Evolutionary conservation across 2,797 vertebrate genomes (phyloP).

Genomic region (Megalops cyprinoides): DNA sequence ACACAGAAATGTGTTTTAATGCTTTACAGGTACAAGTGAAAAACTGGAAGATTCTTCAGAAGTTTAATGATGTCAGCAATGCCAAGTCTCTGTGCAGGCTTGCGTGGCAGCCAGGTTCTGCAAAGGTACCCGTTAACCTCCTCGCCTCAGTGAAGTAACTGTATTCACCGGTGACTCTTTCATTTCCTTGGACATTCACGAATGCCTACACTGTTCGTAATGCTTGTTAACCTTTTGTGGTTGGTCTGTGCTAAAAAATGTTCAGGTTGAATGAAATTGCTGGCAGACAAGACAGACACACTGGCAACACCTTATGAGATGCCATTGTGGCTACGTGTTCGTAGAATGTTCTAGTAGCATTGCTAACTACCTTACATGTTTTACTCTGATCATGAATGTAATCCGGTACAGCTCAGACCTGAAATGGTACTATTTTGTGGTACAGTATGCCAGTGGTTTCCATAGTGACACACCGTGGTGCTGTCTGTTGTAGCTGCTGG

Average conservation of each 20-base stretch:
- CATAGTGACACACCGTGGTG: not conserved
- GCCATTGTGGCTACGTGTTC: not conserved
- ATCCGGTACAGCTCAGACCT: not conserved
- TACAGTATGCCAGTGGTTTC: not conserved
- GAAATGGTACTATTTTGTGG: not conserved
- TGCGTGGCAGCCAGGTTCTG: constrained; percentile 83
- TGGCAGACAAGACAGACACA: not conserved
- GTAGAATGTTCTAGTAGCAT: not conserved
- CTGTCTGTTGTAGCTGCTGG: constrained; percentile 80
- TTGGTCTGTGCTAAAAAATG: no score
- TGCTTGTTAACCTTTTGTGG: not conserved
- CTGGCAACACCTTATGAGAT: not conserved
- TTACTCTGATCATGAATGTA: not conserved
- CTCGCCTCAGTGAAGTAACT: not conserved
- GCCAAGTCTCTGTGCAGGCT: constrained; percentile 92
- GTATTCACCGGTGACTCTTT: no score
- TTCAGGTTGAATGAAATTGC: not conserved
- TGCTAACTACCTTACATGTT: not conserved
- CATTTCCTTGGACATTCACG: no score
- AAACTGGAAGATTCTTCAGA: constrained; percentile 86
- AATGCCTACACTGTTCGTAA: not conserved
- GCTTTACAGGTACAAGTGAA: constrained; percentile 75
- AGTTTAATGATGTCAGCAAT: constrained; percentile 85
- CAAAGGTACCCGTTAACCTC: constrained; percentile 71
- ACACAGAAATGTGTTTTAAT: not conserved